Evolutionary conservation across 1,140 invertebrate genomes (phyloP).

Genomic region (Chironomus striatipennis): DNA sequence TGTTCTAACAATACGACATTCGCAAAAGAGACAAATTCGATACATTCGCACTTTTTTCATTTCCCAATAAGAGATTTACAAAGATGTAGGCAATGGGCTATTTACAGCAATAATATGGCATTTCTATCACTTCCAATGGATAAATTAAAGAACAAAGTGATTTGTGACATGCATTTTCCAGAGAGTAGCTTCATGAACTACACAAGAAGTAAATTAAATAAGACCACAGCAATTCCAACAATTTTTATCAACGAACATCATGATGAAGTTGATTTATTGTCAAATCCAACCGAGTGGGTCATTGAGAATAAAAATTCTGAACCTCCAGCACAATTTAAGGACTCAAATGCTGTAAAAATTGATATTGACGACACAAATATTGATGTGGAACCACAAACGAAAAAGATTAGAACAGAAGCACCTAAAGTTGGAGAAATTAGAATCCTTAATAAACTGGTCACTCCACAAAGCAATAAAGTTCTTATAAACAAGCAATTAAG

Average conservation of each 20-base stretch:
- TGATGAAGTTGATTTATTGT: conserved; percentile 27
- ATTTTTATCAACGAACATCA: conserved; percentile 29
- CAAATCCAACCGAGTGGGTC: background rate
- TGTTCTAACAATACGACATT: conserved; percentile 38
- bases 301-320: background rate
- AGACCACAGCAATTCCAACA: conserved; percentile 30
- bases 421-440: background rate
- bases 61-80: conserved; percentile 39
- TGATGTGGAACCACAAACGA: background rate
- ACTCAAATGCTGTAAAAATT: background rate
- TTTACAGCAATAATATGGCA: conserved; percentile 35
- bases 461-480: background rate
- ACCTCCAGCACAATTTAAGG: background rate
- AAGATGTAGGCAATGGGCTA: conserved; percentile 39
- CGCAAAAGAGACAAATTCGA: conserved; percentile 29
- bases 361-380: background rate
- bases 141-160: conserved; percentile 40
- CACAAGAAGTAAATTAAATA: conserved; percentile 33
- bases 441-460: background rate
- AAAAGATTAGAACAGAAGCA: background rate
- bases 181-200: conserved; percentile 43
- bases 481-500: background rate
- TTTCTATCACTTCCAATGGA: conserved; percentile 36
- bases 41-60: conserved; percentile 42
- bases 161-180: conserved; percentile 44